phyloP scores from a whole-genome alignment of 2,888 invertebrate genomes.

The Cosmia trapezina region DNA sequence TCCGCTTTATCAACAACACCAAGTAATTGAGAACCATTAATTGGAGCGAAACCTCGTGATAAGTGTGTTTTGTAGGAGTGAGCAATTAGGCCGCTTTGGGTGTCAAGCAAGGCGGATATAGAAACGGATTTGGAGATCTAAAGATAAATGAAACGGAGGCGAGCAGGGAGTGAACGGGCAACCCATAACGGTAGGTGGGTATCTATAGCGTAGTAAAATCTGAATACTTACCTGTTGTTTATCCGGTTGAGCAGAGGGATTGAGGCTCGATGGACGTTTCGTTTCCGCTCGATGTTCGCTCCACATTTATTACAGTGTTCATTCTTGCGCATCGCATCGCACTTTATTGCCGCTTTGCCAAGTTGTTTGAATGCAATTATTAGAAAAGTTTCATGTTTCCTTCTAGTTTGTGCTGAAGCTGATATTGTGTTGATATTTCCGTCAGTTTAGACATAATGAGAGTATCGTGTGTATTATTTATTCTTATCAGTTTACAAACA shows the following conservation, averaged over 20 bases:
- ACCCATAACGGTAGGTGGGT: conserved; percentile 43
- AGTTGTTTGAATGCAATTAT: conserved; percentile 57
- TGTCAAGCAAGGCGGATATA: conserved; percentile 52
- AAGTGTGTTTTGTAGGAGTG: conserved; percentile 58
- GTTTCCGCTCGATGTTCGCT: conserved; percentile 55
- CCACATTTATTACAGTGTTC: conserved; percentile 61
- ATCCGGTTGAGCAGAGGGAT: conserved; percentile 57
- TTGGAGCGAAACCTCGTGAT: conserved; percentile 61
- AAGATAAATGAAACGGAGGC: conserved; percentile 54
- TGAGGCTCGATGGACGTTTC: conserved; percentile 56
- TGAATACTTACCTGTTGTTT: conserved; percentile 64
- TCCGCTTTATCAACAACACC: conserved; percentile 66
- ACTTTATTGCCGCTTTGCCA: conserved; percentile 50
- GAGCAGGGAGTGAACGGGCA: conserved; percentile 41
- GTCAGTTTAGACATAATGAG: conserved; percentile 9
- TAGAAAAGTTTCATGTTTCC: conserved; percentile 41
- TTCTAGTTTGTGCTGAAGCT: conserved; percentile 6
- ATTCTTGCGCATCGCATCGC: conserved; percentile 56
- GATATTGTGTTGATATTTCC: conserved; percentile 26
- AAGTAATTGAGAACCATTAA: conserved; percentile 61
- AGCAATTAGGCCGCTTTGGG: conserved; percentile 51
- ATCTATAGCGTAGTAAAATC: conserved; percentile 62
- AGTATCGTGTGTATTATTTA: background rate
- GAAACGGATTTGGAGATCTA: conserved; percentile 57
- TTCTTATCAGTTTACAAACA: background rate